A percentile compares a stretch with the other conserved stretches of the same genome.
These are phyloP conservation scores for Pachymerium ferrugineum DNA, from an alignment of 2,888 invertebrate species.

Conservation along the genomic window DNA sequence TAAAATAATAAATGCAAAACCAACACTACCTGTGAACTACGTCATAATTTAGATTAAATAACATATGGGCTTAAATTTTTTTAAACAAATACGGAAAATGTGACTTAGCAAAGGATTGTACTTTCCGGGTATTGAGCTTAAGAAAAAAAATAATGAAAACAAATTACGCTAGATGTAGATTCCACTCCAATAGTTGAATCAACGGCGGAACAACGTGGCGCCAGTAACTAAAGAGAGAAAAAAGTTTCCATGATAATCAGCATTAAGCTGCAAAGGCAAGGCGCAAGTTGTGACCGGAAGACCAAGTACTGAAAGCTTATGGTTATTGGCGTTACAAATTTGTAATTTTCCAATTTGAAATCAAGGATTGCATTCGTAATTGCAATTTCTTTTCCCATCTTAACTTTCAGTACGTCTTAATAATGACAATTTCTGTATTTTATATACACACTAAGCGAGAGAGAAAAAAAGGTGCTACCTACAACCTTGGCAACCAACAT, in stretches of 20 bases:
- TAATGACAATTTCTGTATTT: not conserved
- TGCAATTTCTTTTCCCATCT: not conserved
- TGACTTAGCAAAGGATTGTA: constrained; percentile 7
- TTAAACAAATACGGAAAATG: not conserved
- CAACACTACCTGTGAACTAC: not conserved
- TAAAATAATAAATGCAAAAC: too few species aligned
- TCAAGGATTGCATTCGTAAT: not conserved
- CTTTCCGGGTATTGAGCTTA: constrained; percentile 3
- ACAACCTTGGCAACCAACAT: constrained; percentile 28
- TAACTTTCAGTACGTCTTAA: constrained; percentile 1
- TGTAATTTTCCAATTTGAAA: not conserved
- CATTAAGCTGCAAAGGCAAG: not conserved
- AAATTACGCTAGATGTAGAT: constrained; percentile 29
- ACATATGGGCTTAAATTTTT: not conserved
- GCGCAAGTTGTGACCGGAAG: constrained; percentile 8
- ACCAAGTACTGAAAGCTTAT: not conserved
- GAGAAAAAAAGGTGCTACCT: constrained; percentile 31
- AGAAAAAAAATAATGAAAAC: constrained; percentile 23
- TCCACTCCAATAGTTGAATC: constrained; percentile 30
- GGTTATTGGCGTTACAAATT: not conserved
- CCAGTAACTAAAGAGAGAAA: constrained; percentile 30
- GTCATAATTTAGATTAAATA: not conserved
- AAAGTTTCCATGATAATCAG: constrained; percentile 28
- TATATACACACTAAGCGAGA: constrained; percentile 14
- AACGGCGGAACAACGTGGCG: constrained; percentile 11